Percentiles rank a stretch among this genome's conserved stretches.
These are phyloP conservation scores for Clupea harengus DNA, from an alignment of 2,113 vertebrate species.

Conservation along the genomic window DNA sequence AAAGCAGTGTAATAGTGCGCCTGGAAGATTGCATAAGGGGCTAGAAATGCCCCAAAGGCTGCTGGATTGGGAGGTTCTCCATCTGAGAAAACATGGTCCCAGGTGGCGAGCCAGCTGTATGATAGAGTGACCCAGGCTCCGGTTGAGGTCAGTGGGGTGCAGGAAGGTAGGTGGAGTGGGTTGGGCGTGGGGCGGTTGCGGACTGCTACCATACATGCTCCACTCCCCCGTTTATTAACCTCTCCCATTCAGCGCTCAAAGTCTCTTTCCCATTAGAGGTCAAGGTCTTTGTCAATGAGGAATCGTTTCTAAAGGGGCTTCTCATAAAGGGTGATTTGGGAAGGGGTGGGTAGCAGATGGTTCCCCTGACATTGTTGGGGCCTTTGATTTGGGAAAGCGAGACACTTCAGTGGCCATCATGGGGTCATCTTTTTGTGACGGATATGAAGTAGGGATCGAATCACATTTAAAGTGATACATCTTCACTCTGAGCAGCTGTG, in stretches of 20 bases:
- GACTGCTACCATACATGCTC: not conserved
- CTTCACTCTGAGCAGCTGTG: not conserved
- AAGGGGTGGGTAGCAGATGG: not conserved
- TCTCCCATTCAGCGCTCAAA: not conserved
- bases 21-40: not conserved
- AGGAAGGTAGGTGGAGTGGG: not conserved
- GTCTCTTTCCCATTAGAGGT: constrained; percentile 10
- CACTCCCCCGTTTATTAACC: constrained; percentile 5
- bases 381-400: not conserved
- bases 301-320: not conserved
- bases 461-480: not conserved
- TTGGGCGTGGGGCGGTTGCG: not conserved
- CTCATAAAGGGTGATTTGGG: not conserved
- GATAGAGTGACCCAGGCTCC: constrained; percentile 6
- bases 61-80: not conserved
- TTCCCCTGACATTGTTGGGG: not conserved
- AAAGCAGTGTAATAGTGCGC: not conserved
- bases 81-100: not conserved
- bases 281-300: not conserved
- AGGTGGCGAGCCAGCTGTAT: not conserved
- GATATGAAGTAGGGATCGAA: not conserved
- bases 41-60: not conserved
- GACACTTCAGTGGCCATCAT: not conserved
- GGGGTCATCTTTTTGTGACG: not conserved
- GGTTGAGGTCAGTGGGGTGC: not conserved